These are phyloP conservation scores for Scaptodrosophila lebanonensis DNA, from an alignment of 1,140 invertebrate species.

Conservation along the genomic window DNA sequence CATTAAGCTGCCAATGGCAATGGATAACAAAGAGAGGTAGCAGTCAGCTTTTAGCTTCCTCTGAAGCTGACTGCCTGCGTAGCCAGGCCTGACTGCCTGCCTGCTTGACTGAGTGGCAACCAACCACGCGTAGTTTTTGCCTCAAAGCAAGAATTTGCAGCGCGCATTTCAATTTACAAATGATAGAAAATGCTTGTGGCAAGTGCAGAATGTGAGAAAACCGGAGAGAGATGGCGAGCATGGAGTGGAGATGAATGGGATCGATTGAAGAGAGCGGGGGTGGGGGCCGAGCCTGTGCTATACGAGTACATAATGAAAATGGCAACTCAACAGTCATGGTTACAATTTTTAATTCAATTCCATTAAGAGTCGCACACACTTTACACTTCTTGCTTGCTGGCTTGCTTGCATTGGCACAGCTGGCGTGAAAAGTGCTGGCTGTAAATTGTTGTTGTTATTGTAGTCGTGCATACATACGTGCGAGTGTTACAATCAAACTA, in stretches of 20 bases:
- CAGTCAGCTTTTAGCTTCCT: no score
- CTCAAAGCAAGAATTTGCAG: slow-evolving; percentile 51
- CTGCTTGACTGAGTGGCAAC: neutral
- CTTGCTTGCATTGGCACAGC: slow-evolving; percentile 46
- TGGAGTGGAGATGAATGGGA: neutral
- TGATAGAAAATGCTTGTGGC: slow-evolving; percentile 66
- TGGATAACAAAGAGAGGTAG: neutral
- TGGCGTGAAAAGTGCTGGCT: slow-evolving; percentile 47
- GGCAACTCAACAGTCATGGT: slow-evolving; percentile 38
- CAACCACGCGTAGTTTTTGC: no score
- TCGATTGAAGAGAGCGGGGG: neutral
- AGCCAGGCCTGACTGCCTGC: slow-evolving; percentile 17
- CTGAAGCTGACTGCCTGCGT: slow-evolving; percentile 29
- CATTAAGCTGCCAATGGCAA: slow-evolving; percentile 4
- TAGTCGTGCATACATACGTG: neutral
- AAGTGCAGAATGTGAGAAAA: slow-evolving; percentile 1
- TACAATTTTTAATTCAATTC: slow-evolving; percentile 73
- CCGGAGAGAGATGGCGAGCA: no score
- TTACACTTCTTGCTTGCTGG: no score
- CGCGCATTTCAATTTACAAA: slow-evolving; percentile 66
- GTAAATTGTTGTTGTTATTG: neutral
- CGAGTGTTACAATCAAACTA: slow-evolving; percentile 47
- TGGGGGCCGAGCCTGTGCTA: slow-evolving; percentile 7
- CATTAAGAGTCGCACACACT: slow-evolving; percentile 68
- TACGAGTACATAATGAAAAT: slow-evolving; percentile 17